A percentile compares a stretch with the other conserved stretches of the same genome.
These are phyloP conservation scores for Lasioglossum vierecki DNA, from an alignment of 2,888 invertebrate species.

Conservation along the genomic window DNA sequence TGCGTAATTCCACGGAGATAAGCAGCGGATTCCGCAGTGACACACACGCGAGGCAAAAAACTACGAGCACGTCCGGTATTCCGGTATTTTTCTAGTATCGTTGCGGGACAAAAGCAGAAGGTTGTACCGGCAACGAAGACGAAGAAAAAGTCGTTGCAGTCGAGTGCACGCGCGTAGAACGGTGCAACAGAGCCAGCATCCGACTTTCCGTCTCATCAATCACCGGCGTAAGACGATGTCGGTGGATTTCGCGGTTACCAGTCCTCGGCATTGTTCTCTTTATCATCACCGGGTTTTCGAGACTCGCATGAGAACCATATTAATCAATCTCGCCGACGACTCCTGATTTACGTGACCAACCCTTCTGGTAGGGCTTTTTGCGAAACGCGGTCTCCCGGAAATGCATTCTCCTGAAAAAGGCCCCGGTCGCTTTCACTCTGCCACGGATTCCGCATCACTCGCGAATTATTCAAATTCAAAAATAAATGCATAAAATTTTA, in stretches of 20 bases:
- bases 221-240: background rate
- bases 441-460: background rate
- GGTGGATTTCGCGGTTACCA: background rate
- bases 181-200: background rate
- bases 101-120: background rate
- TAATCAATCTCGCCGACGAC: conserved; percentile 37
- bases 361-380: background rate
- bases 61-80: background rate
- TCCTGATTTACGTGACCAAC: conserved; percentile 11
- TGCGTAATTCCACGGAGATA: background rate
- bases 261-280: background rate
- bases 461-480: background rate
- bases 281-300: conserved; percentile 21
- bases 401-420: background rate
- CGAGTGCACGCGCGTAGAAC: background rate
- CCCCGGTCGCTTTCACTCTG: background rate
- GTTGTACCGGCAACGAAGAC: background rate
- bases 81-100: background rate
- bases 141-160: background rate
- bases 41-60: background rate
- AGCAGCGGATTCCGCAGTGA: background rate
- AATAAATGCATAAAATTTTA: too few species aligned
- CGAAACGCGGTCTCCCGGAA: background rate
- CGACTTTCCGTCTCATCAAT: background rate
- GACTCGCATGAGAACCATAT: conserved; percentile 39